phyloP scores from a whole-genome alignment of 2,797 vertebrate genomes.

The Eulemur rubriventer region DNA sequence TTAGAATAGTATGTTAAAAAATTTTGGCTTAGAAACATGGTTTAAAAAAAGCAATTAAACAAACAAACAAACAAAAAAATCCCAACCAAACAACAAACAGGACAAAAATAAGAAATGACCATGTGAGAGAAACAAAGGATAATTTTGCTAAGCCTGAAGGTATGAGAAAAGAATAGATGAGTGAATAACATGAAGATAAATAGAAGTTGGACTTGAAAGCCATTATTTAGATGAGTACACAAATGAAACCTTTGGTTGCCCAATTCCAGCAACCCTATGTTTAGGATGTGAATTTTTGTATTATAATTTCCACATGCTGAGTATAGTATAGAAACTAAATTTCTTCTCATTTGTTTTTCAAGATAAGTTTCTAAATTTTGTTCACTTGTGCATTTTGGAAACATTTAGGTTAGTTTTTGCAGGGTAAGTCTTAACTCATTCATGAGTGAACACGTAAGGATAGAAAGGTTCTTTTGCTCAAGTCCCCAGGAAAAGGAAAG shows the following conservation, averaged over 20 bases:
- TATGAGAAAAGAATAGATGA: background rate
- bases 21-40: background rate
- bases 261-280: slow-evolving; percentile 37
- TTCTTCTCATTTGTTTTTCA: slow-evolving; percentile 40
- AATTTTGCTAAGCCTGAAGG: background rate
- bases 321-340: slow-evolving; percentile 2
- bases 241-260: slow-evolving; percentile 56
- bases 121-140: background rate
- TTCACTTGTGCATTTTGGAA: background rate
- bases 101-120: background rate
- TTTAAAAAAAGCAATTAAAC: background rate
- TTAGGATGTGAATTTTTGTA: slow-evolving; percentile 66
- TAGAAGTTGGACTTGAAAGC: slow-evolving; percentile 39
- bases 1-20: background rate
- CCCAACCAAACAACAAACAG: background rate
- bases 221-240: slow-evolving; percentile 46
- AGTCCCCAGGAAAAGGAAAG: background rate
- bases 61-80: background rate
- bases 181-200: slow-evolving; percentile 23
- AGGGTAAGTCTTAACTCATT: background rate
- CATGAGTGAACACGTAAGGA: background rate
- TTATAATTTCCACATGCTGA: slow-evolving; percentile 52
- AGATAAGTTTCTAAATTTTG: slow-evolving; percentile 23
- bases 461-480: background rate
- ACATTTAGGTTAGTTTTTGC: background rate